These are phyloP conservation scores for Dicycla oo DNA, from an alignment of 2,888 invertebrate species.

Conservation along the genomic window DNA sequence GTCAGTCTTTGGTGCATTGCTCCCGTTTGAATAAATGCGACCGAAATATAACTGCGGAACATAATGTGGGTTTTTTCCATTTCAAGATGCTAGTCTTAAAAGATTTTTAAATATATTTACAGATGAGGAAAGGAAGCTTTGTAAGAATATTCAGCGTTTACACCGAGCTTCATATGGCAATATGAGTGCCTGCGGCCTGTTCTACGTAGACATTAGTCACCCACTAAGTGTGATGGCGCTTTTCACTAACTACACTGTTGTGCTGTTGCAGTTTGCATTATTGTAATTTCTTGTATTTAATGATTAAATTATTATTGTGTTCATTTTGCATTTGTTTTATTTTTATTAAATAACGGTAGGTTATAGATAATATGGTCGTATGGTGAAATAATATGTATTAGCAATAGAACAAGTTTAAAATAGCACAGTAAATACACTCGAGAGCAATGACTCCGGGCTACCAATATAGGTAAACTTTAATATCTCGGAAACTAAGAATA, in stretches of 20 bases:
- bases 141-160: slow-evolving; percentile 40
- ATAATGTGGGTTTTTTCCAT: not conserved
- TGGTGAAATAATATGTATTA: too few relatives aligned
- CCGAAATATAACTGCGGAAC: not conserved
- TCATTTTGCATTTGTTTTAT: not conserved
- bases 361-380: too few relatives aligned
- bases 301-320: not conserved
- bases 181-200: slow-evolving; percentile 50
- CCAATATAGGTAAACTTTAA: too few relatives aligned
- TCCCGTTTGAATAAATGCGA: not conserved
- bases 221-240: slow-evolving; percentile 36
- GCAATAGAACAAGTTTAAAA: too few relatives aligned
- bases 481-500: too few relatives aligned
- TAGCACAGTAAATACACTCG: too few relatives aligned
- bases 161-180: slow-evolving; percentile 34
- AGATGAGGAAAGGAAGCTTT: slow-evolving; percentile 20
- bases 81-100: too few relatives aligned
- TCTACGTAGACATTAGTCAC: slow-evolving; percentile 51
- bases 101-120: not conserved
- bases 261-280: slow-evolving; percentile 44
- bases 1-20: not conserved
- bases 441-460: too few relatives aligned
- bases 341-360: too few relatives aligned
- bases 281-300: slow-evolving; percentile 9
- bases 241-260: slow-evolving; percentile 51